These are phyloP conservation scores for Pissodes strobi DNA, from an alignment of 1,140 invertebrate genomes.

Conservation along the genomic window DNA sequence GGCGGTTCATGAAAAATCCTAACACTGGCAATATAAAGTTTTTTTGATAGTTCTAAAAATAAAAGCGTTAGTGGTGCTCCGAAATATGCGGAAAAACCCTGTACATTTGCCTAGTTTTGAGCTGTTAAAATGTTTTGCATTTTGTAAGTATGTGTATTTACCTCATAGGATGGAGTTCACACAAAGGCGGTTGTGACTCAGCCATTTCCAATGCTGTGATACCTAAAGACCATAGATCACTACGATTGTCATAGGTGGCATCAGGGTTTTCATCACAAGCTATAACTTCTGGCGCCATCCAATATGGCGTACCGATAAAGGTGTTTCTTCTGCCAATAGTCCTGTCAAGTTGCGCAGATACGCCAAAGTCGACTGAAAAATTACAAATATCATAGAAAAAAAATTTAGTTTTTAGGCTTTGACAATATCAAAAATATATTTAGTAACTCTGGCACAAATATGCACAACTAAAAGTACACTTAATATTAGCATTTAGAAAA, in stretches of 20 bases:
- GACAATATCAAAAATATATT: too few species aligned
- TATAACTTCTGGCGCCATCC: conserved; percentile 98
- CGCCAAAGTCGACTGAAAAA: conserved; percentile 95
- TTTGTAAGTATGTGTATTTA: neutral
- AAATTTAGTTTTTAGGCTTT: neutral
- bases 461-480: too few species aligned
- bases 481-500: too few species aligned
- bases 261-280: conserved; percentile 99
- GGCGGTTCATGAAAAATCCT: too few species aligned
- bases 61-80: too few species aligned
- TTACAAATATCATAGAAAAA: too few species aligned
- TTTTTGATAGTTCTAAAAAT: too few species aligned
- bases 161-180: conserved; percentile 99
- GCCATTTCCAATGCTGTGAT: conserved; percentile 99
- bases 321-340: conserved; percentile 98
- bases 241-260: conserved; percentile 99
- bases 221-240: conserved; percentile 97
- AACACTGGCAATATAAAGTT: too few species aligned
- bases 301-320: conserved; percentile 99
- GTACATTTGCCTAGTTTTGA: too few species aligned
- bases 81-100: too few species aligned
- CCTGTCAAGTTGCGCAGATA: conserved; percentile 97
- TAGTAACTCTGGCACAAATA: too few species aligned
- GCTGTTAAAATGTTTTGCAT: too few species aligned
- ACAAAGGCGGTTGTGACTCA: conserved; percentile 97